phyloP scores from a whole-genome alignment of 2,797 vertebrate genomes.

The Eulemur rubriventer region DNA sequence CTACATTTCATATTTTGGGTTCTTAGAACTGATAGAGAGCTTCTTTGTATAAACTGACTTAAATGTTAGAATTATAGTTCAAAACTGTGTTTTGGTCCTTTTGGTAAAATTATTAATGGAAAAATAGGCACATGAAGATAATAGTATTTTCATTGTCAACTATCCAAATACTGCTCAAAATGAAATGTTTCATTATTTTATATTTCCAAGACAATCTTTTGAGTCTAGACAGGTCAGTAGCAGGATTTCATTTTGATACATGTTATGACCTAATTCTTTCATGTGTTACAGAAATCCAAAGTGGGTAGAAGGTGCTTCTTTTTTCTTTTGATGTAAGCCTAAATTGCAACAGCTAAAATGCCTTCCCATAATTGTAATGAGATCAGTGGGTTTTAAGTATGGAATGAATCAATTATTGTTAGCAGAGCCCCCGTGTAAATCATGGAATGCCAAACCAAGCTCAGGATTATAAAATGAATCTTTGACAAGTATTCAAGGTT shows the following conservation, averaged over 20 bases:
- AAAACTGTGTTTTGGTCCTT: background rate
- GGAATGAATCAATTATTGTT: conserved; percentile 86
- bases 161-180: conserved; percentile 38
- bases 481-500: conserved; percentile 85
- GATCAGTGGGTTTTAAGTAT: conserved; percentile 82
- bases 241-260: conserved; percentile 77
- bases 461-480: conserved; percentile 84
- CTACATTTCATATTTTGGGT: background rate
- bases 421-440: conserved; percentile 81
- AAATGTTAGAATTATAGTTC: background rate
- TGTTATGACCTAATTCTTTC: conserved; percentile 70
- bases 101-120: conserved; percentile 1
- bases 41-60: background rate
- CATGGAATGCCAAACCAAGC: conserved; percentile 80
- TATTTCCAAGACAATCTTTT: conserved; percentile 66
- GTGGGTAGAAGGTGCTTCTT: background rate
- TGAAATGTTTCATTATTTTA: conserved; percentile 40
- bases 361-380: conserved; percentile 82
- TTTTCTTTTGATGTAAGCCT: conserved; percentile 70
- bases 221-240: conserved; percentile 63
- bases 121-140: conserved; percentile 44
- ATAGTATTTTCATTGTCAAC: conserved; percentile 52
- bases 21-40: background rate
- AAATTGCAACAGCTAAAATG: conserved; percentile 78
- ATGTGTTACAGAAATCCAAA: conserved; percentile 54